Evolutionary conservation across 2,113 vertebrate species (phyloP).

Genomic region (Anoura caudifer): DNA sequence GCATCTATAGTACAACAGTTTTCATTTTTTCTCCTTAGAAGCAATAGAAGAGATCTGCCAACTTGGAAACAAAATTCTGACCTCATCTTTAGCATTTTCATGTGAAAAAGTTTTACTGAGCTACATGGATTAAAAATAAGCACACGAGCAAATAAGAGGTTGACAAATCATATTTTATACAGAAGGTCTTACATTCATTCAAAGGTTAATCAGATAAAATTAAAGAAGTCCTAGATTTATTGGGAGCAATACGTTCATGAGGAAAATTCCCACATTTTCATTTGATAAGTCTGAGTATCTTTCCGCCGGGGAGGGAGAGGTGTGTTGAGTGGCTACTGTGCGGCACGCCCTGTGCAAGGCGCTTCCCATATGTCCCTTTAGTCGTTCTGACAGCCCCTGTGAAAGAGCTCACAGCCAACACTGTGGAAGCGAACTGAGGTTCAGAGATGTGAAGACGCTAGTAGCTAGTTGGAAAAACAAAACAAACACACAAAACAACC

Average conservation of each 20-base stretch:
- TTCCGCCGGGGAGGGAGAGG: not conserved
- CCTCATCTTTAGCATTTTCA: not conserved
- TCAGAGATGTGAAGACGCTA: not conserved
- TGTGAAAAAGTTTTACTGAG: not conserved
- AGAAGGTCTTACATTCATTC: not conserved
- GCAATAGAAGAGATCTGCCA: not conserved
- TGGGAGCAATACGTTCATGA: not conserved
- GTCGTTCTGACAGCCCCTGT: not conserved
- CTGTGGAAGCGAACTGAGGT: not conserved
- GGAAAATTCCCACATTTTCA: not conserved
- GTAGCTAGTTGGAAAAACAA: not conserved
- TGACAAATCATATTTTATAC: not conserved
- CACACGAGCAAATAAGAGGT: not conserved
- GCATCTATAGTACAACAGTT: not conserved
- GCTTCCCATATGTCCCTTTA: not conserved
- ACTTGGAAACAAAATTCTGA: not conserved
- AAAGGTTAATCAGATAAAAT: not conserved
- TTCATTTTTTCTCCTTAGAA: not conserved
- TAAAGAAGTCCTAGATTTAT: not conserved
- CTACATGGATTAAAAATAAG: not conserved
- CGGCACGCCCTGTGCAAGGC: not conserved
- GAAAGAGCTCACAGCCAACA: not conserved
- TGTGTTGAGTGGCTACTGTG: not conserved
- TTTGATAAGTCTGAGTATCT: not conserved
- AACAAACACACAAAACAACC: no score